These are phyloP conservation scores for Phocoena phocoena DNA, from an alignment of 2,113 vertebrate species.

Conservation along the genomic window DNA sequence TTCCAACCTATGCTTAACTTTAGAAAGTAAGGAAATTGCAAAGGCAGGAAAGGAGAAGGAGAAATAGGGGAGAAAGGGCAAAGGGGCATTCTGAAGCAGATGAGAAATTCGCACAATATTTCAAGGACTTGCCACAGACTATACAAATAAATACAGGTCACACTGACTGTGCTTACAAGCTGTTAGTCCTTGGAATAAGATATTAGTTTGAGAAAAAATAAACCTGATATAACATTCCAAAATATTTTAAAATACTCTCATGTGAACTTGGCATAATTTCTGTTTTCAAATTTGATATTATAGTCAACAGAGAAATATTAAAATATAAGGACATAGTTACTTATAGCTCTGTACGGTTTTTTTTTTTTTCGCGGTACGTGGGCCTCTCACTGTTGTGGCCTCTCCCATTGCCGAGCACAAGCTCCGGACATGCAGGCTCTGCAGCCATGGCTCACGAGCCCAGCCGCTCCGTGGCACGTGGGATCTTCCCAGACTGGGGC, in stretches of 20 bases:
- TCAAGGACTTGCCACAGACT: background rate
- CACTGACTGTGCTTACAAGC: background rate
- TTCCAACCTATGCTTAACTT: background rate
- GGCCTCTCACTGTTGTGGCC: too few relatives aligned
- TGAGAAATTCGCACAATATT: background rate
- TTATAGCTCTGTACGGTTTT: too few relatives aligned
- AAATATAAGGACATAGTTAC: background rate
- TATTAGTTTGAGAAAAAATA: background rate
- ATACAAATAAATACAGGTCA: background rate
- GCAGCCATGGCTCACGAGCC: too few relatives aligned
- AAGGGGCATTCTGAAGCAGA: background rate
- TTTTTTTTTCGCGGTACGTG: too few relatives aligned
- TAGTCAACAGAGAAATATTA: constrained; percentile 28
- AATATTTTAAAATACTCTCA: constrained; percentile 43
- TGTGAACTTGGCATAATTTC: constrained; percentile 1
- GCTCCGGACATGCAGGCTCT: too few relatives aligned
- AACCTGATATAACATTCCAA: background rate
- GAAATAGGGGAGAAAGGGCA: background rate
- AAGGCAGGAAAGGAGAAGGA: background rate
- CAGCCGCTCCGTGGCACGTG: too few relatives aligned
- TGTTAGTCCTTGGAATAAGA: background rate
- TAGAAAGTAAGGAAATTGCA: background rate
- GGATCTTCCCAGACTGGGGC: too few relatives aligned
- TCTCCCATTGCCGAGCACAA: too few relatives aligned
- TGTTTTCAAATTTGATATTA: constrained; percentile 33